Evolutionary conservation across 2,113 vertebrate species (phyloP).

Genomic region (Microcebus tavaratra): DNA sequence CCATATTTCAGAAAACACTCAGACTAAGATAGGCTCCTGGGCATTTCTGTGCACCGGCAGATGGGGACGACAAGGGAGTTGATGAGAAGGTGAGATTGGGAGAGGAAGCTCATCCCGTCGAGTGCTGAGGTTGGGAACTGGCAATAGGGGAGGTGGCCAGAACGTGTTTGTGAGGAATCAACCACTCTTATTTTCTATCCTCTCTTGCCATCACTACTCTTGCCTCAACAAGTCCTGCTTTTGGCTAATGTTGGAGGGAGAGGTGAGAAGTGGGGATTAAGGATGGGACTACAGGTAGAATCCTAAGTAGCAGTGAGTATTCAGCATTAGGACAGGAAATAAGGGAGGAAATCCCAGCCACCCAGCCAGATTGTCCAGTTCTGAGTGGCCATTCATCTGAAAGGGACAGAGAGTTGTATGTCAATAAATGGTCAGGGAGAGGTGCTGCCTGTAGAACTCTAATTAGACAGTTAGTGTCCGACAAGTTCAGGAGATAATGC

Average conservation of each 20-base stretch:
- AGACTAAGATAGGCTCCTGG: neutral
- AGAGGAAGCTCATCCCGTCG: neutral
- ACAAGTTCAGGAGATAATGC: slow-evolving; percentile 42
- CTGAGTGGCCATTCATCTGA: neutral
- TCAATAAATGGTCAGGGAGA: neutral
- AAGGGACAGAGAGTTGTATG: neutral
- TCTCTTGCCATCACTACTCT: neutral
- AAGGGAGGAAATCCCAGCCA: neutral
- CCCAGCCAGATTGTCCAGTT: neutral
- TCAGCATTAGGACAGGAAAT: neutral
- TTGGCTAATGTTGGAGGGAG: neutral
- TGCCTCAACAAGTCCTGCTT: neutral
- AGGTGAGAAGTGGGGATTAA: neutral
- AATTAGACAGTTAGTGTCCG: neutral
- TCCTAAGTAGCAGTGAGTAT: neutral
- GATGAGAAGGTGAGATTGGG: no score
- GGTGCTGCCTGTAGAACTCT: neutral
- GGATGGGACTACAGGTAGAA: neutral
- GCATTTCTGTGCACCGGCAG: neutral
- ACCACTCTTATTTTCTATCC: neutral
- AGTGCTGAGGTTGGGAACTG: neutral
- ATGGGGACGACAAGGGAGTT: neutral
- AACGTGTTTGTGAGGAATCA: neutral
- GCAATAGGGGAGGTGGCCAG: neutral
- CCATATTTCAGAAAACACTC: neutral